Evolutionary conservation across 2,888 invertebrate genomes (phyloP).

Genomic region (Callinectes sapidus): DNA sequence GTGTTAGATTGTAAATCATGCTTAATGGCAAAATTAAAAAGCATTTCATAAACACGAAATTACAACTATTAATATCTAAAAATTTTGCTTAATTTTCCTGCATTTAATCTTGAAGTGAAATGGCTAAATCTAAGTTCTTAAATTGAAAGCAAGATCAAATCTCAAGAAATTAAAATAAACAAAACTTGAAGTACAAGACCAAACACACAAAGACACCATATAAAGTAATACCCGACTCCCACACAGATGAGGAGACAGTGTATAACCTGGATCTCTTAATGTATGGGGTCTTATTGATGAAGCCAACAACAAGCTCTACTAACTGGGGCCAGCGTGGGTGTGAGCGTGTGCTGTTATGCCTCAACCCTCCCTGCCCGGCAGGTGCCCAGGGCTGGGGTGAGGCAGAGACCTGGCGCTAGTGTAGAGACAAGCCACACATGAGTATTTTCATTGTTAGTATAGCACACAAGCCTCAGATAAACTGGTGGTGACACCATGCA

Average conservation of each 20-base stretch:
- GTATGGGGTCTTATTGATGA: slow-evolving; percentile 36
- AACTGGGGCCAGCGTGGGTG: slow-evolving; percentile 48
- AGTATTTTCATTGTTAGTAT: neutral
- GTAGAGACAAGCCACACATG: slow-evolving; percentile 6
- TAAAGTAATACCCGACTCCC: neutral
- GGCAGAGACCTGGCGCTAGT: slow-evolving; percentile 57
- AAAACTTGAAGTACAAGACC: neutral
- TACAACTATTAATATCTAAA: neutral
- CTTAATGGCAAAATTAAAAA: neutral
- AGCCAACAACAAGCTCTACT: slow-evolving; percentile 42
- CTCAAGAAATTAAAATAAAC: neutral
- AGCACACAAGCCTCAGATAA: neutral
- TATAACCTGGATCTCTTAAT: neutral
- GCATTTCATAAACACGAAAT: neutral
- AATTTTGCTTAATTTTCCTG: neutral
- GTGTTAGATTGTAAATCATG: neutral
- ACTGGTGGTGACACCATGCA: neutral
- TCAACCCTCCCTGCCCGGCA: slow-evolving; percentile 53
- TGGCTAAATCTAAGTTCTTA: neutral
- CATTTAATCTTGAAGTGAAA: neutral
- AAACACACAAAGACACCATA: neutral
- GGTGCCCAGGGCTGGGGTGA: slow-evolving; percentile 48
- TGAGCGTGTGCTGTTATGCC: slow-evolving; percentile 45
- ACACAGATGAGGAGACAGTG: neutral
- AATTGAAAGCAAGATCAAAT: neutral